Conservation (phyloP, 2,113 vertebrate species). For the Tachysurus fulvidraco region DNA sequence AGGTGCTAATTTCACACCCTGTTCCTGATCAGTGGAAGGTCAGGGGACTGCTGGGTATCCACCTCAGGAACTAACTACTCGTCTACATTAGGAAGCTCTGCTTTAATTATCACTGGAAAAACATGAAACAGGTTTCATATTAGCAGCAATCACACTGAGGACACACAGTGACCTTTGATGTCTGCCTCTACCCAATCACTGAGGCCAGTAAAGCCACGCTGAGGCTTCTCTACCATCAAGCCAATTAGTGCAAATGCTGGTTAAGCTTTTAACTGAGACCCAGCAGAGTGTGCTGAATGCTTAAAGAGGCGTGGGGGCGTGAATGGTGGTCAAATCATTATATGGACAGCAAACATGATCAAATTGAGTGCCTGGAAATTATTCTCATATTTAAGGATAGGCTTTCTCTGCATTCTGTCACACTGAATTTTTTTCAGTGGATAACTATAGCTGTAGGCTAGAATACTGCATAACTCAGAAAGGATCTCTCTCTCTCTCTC, state of each 20-base stretch:
- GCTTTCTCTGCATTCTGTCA: background rate
- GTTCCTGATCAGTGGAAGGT: background rate
- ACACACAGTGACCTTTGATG: conserved; percentile 23
- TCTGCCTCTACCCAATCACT: conserved; percentile 20
- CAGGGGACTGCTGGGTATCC: background rate
- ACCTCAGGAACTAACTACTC: background rate
- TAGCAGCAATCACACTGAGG: conserved; percentile 12
- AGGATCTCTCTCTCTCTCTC: background rate
- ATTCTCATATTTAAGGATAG: background rate
- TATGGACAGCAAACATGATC: conserved; percentile 37
- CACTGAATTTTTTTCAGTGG: background rate
- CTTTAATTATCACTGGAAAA: conserved; percentile 23
- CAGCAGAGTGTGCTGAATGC: conserved; percentile 18
- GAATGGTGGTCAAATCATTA: conserved; percentile 38
- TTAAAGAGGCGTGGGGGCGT: conserved; percentile 7
- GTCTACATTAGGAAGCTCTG: background rate
- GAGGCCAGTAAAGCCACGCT: conserved; percentile 13
- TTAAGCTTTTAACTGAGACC: conserved; percentile 39
- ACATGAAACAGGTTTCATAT: conserved; percentile 11
- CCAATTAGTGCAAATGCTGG: conserved; percentile 39
- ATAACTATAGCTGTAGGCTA: background rate
- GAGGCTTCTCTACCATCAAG: conserved; percentile 16
- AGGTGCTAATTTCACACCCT: background rate
- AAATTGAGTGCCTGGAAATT: background rate
- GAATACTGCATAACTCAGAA: conserved; percentile 17